Evolutionary conservation across 2,888 invertebrate genomes (phyloP).

Genomic region (Drosophila mercatorum): DNA sequence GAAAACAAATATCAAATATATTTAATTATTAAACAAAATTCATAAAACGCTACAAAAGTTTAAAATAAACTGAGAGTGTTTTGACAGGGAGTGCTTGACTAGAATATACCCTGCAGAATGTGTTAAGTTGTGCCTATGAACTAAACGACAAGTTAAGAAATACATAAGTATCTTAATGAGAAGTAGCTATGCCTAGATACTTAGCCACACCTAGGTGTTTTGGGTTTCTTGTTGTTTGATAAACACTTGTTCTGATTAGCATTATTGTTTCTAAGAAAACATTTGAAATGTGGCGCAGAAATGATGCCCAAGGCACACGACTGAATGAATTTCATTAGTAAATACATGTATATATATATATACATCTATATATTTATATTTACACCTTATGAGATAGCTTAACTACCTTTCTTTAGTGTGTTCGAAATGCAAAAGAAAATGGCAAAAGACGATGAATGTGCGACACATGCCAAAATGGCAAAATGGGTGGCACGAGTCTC

Average conservation of each 20-base stretch:
- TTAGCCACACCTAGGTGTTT: background rate
- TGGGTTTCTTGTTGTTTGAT: background rate
- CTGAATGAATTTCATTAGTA: no score
- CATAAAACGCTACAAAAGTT: background rate
- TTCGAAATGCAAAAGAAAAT: conserved; percentile 5
- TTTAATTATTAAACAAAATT: background rate
- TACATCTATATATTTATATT: no score
- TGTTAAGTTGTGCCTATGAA: no score
- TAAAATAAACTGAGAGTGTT: background rate
- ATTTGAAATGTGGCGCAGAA: background rate
- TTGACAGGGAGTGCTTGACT: background rate
- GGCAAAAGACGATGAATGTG: conserved; percentile 54
- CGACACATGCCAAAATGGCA: conserved; percentile 59
- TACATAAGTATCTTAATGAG: no score
- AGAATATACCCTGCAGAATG: background rate
- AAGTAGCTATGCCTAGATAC: background rate
- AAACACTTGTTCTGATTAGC: background rate
- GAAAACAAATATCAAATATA: background rate
- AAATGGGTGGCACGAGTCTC: conserved; percentile 30
- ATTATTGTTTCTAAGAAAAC: background rate
- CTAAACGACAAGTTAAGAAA: no score
- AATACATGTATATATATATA: no score
- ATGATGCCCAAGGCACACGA: no score
- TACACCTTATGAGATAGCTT: background rate
- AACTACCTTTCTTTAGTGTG: background rate